phyloP scores from a whole-genome alignment of 2,113 vertebrate species.

The Lophochroa leadbeateri region DNA sequence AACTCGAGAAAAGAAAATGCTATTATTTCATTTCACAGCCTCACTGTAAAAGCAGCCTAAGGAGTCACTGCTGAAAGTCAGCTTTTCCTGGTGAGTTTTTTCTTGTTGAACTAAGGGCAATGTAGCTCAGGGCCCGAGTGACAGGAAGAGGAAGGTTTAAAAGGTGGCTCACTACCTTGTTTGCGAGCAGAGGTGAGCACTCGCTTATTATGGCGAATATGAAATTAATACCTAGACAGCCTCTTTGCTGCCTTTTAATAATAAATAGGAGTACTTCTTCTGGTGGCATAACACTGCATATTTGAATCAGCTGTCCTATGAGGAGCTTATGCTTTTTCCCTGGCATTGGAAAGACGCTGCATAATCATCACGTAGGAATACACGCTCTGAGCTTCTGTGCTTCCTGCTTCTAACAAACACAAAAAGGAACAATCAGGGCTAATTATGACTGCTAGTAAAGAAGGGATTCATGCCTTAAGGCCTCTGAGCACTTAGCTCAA shows the following conservation, averaged over 20 bases:
- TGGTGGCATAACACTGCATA: background rate
- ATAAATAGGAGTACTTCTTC: background rate
- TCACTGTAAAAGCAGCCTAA: background rate
- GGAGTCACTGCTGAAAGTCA: background rate
- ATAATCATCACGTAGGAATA: background rate
- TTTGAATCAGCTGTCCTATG: background rate
- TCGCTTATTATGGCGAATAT: background rate
- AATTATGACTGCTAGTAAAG: slow-evolving; percentile 13
- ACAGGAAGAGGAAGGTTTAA: background rate
- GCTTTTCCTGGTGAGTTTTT: background rate
- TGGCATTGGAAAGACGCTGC: background rate
- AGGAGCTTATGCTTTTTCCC: background rate
- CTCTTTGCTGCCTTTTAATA: slow-evolving; percentile 23
- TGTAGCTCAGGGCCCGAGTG: background rate
- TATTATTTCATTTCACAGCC: background rate
- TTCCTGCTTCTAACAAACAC: background rate
- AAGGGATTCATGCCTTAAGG: slow-evolving; percentile 5
- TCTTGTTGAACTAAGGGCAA: background rate
- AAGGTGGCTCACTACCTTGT: background rate
- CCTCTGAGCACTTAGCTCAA: background rate
- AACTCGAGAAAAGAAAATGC: background rate
- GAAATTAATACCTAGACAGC: slow-evolving; percentile 34
- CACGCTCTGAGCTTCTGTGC: background rate
- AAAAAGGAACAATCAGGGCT: background rate
- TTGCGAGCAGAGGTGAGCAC: background rate